phyloP scores from a whole-genome alignment of 2,888 invertebrate genomes.

The Synergus itoensis region DNA sequence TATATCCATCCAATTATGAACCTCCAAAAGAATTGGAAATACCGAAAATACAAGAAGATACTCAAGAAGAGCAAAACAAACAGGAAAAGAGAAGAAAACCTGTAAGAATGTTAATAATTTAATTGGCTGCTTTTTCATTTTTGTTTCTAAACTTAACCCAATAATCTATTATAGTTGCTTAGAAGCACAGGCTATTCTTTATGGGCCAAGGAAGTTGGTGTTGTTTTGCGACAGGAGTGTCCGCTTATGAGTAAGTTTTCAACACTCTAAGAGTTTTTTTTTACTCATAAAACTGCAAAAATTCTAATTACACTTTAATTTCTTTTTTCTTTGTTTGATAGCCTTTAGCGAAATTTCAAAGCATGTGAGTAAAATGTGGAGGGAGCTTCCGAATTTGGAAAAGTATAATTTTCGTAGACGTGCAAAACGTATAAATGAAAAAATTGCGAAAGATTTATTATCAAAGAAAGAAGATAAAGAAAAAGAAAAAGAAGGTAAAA shows the following conservation, averaged over 20 bases:
- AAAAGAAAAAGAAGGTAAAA: conserved; percentile 51
- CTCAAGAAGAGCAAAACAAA: background rate
- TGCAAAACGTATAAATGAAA: conserved; percentile 84
- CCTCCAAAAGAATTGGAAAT: background rate
- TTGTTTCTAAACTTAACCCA: background rate
- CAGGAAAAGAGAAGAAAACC: background rate
- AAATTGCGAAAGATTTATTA: conserved; percentile 70
- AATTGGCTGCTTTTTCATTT: background rate
- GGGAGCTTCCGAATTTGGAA: conserved; percentile 84
- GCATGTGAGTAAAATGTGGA: conserved; percentile 92
- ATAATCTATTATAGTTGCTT: conserved; percentile 79
- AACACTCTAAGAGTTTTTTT: background rate
- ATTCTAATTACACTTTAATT: background rate
- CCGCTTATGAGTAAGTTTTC: conserved; percentile 84
- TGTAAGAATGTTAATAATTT: too few relatives aligned
- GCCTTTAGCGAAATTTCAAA: conserved; percentile 91
- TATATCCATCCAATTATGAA: background rate
- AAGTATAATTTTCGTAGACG: conserved; percentile 89
- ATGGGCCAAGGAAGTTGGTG: conserved; percentile 91
- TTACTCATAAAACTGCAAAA: background rate
- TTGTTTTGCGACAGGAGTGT: conserved; percentile 84
- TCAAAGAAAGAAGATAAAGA: conserved; percentile 63
- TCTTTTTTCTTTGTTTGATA: conserved; percentile 57
- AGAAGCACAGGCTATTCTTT: conserved; percentile 93
- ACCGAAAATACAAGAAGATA: background rate